Evolutionary conservation across 2,888 invertebrate species (phyloP).

Genomic region (Lottia scabra): DNA sequence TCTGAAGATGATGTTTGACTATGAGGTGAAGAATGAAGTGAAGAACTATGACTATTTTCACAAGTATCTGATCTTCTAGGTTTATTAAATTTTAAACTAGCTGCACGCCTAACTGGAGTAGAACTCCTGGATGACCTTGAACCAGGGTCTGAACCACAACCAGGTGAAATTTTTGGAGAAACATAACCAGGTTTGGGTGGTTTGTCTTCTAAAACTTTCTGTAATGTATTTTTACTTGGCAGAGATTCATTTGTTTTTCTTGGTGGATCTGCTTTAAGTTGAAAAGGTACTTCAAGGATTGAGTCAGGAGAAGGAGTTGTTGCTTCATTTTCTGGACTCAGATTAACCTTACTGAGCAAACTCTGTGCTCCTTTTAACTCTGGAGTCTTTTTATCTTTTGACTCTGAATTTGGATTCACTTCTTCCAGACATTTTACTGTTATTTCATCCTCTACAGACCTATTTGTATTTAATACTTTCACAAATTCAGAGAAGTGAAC

Average conservation of each 20-base stretch:
- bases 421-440: slow-evolving; percentile 43
- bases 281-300: slow-evolving; percentile 39
- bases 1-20: background rate
- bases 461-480: slow-evolving; percentile 55
- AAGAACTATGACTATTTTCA: background rate
- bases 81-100: background rate
- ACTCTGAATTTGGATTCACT: background rate
- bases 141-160: background rate
- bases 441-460: slow-evolving; percentile 54
- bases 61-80: background rate
- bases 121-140: background rate
- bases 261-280: slow-evolving; percentile 24
- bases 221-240: too few species aligned
- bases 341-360: slow-evolving; percentile 48
- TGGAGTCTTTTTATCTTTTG: background rate
- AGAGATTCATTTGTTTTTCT: background rate
- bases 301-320: slow-evolving; percentile 41
- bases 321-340: slow-evolving; percentile 48
- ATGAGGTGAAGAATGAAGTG: background rate
- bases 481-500: slow-evolving; percentile 59
- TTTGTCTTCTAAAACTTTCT: background rate
- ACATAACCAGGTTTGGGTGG: background rate
- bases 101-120: background rate
- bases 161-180: background rate
- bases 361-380: slow-evolving; percentile 21